Percentiles rank a stretch among this genome's conserved stretches.
phyloP scores from a whole-genome alignment of 2,113 vertebrate species.

The Canis aureus region DNA sequence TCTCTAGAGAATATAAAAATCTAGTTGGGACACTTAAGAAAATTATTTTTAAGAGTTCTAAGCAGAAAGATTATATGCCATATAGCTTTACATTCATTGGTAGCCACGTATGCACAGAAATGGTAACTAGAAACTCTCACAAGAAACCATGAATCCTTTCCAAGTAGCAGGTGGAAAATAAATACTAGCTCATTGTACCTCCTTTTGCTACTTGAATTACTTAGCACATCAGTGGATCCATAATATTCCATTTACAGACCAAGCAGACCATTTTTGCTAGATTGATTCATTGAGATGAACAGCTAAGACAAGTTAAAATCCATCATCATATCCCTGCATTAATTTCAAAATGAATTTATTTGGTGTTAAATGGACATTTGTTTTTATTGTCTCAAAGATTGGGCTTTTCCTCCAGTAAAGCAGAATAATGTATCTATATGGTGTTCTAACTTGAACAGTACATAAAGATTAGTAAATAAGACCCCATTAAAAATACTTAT shows the following conservation, averaged over 20 bases:
- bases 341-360: slow-evolving; percentile 86
- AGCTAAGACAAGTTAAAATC: slow-evolving; percentile 82
- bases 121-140: neutral
- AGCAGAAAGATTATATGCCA: slow-evolving; percentile 25
- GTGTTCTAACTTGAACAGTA: slow-evolving; percentile 88
- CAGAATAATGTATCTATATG: slow-evolving; percentile 86
- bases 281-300: slow-evolving; percentile 84
- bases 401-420: slow-evolving; percentile 86
- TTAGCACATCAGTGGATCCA: slow-evolving; percentile 66
- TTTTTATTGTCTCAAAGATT: slow-evolving; percentile 87
- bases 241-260: slow-evolving; percentile 81
- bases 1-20: neutral
- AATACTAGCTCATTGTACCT: slow-evolving; percentile 17
- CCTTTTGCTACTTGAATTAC: slow-evolving; percentile 70
- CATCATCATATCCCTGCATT: slow-evolving; percentile 81
- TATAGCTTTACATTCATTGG: slow-evolving; percentile 68
- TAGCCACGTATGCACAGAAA: slow-evolving; percentile 72
- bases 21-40: slow-evolving; percentile 49
- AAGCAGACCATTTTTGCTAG: slow-evolving; percentile 79
- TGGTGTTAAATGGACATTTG: slow-evolving; percentile 85
- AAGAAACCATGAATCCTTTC: slow-evolving; percentile 63
- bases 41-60: slow-evolving; percentile 59
- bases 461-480: slow-evolving; percentile 92
- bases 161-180: slow-evolving; percentile 50
- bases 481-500: slow-evolving; percentile 90